A percentile compares a stretch with the other conserved stretches of the same genome.
These are phyloP conservation scores for Chorisops tibialis DNA, from an alignment of 2,888 invertebrate species.

Conservation along the genomic window DNA sequence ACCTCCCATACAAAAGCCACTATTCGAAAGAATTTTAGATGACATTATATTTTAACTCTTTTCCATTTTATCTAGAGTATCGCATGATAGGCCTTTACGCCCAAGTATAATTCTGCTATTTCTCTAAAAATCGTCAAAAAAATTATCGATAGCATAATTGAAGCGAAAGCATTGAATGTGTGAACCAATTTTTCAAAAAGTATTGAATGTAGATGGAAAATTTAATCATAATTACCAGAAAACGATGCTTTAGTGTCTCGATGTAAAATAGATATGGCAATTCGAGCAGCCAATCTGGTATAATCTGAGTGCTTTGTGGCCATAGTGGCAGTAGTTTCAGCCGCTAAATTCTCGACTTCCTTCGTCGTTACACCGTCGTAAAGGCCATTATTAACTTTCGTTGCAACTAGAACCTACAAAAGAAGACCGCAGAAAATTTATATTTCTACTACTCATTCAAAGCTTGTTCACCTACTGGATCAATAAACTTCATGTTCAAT, in stretches of 20 bases:
- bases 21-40: too few relatives aligned
- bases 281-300: slow-evolving; percentile 18
- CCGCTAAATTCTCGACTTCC: slow-evolving; percentile 20
- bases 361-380: slow-evolving; percentile 18
- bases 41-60: too few relatives aligned
- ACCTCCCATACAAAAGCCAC: too few relatives aligned
- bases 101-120: too few relatives aligned
- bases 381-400: slow-evolving; percentile 21
- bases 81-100: too few relatives aligned
- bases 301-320: slow-evolving; percentile 26
- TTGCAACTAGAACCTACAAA: slow-evolving; percentile 4
- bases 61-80: too few relatives aligned
- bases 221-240: slow-evolving; percentile 15
- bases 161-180: background rate
- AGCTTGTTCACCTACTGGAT: slow-evolving; percentile 82
- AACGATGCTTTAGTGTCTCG: slow-evolving; percentile 19
- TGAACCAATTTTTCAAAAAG: too few relatives aligned
- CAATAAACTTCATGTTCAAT: slow-evolving; percentile 91
- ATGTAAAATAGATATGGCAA: slow-evolving; percentile 22
- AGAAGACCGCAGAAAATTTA: too few relatives aligned
- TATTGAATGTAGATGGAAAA: background rate
- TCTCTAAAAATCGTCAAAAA: too few relatives aligned
- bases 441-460: too few relatives aligned
- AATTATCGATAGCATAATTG: too few relatives aligned
- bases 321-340: slow-evolving; percentile 25